Percentiles rank a stretch among this genome's conserved stretches.
Conservation (phyloP, 2,888 invertebrate genomes). For the Pheosia tremula region DNA sequence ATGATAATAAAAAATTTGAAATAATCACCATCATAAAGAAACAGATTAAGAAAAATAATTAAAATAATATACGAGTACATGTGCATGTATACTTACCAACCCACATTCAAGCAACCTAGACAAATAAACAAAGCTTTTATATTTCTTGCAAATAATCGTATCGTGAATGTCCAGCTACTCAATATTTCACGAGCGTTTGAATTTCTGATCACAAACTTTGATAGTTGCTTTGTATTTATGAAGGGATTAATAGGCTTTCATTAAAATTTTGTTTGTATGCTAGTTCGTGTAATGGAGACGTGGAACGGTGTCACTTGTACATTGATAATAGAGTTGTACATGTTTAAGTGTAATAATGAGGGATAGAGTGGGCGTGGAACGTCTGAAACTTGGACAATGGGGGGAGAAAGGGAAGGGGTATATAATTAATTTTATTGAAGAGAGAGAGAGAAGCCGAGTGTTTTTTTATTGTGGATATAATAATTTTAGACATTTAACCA, state of each 20-base stretch:
- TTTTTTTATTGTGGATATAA: no score
- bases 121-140: not conserved
- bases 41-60: no score
- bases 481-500: no score
- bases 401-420: not conserved
- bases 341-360: not conserved
- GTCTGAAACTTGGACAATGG: not conserved
- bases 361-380: not conserved
- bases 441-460: no score
- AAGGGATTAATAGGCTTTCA: slow-evolving; percentile 39
- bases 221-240: slow-evolving; percentile 52
- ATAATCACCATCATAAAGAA: no score
- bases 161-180: slow-evolving; percentile 17
- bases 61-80: no score
- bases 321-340: slow-evolving; percentile 7
- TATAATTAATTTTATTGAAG: not conserved
- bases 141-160: not conserved
- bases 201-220: slow-evolving; percentile 41
- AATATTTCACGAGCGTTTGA: slow-evolving; percentile 39
- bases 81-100: no score
- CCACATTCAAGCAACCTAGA: no score
- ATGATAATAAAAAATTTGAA: no score
- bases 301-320: slow-evolving; percentile 23
- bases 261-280: slow-evolving; percentile 37
- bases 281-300: slow-evolving; percentile 24